Conservation (phyloP, 2,797 vertebrate genomes). For the Acipenser ruthenus region DNA sequence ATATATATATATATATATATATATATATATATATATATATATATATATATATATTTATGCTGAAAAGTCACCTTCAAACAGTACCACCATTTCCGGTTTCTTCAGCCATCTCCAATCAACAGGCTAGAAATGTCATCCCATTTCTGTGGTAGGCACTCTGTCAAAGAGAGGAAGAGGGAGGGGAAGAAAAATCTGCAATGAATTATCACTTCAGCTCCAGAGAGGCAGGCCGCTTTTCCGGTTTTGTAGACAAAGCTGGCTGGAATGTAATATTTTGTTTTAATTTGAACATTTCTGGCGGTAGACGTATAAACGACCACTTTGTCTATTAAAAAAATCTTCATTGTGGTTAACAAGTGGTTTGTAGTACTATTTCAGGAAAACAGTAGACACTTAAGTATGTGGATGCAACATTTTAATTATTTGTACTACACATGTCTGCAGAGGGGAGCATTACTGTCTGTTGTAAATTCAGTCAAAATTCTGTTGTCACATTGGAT, state of each 20-base stretch:
- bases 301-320: slow-evolving; percentile 46
- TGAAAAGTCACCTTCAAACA: no score
- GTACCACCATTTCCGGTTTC: no score
- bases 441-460: background rate
- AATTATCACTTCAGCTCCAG: slow-evolving; percentile 60
- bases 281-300: slow-evolving; percentile 58
- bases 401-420: slow-evolving; percentile 17
- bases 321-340: slow-evolving; percentile 47
- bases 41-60: no score
- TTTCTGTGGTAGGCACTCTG: slow-evolving; percentile 81
- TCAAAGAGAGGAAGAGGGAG: slow-evolving; percentile 35
- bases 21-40: no score
- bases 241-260: slow-evolving; percentile 51
- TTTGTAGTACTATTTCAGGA: slow-evolving; percentile 55
- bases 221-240: slow-evolving; percentile 56
- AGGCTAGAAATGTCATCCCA: slow-evolving; percentile 85
- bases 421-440: slow-evolving; percentile 14
- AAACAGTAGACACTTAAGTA: slow-evolving; percentile 15
- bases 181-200: slow-evolving; percentile 54
- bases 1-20: no score
- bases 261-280: slow-evolving; percentile 46
- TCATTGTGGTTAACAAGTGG: slow-evolving; percentile 70
- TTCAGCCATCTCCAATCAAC: slow-evolving; percentile 29
- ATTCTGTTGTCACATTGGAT: no score
- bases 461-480: no score